Conservation (phyloP, 2,113 vertebrate species). For the Hydrochoerus hydrochaeris region DNA sequence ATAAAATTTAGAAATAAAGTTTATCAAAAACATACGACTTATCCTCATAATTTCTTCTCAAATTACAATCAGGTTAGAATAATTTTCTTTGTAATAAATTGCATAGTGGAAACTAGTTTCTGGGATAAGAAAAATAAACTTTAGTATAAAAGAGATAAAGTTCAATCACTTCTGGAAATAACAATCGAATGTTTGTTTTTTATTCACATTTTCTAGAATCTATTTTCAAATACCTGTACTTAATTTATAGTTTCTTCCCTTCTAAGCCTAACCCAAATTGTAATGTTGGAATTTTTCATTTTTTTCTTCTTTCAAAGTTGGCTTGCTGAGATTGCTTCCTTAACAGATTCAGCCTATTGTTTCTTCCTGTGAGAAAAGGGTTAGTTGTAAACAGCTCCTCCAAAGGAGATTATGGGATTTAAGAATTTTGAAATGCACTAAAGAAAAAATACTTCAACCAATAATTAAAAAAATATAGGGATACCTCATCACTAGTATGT, state of each 20-base stretch:
- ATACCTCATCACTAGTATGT: neutral
- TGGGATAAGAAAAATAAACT: constrained; percentile 25
- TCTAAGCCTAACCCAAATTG: neutral
- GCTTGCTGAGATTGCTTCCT: neutral
- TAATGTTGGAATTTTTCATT: constrained; percentile 7
- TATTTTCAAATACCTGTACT: neutral
- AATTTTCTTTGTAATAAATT: constrained; percentile 26
- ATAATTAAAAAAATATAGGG: neutral
- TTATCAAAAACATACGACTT: constrained; percentile 37
- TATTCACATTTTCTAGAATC: constrained; percentile 23
- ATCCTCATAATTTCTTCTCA: constrained; percentile 19
- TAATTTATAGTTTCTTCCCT: constrained; percentile 1
- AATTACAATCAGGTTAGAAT: constrained; percentile 12
- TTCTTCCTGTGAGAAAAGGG: neutral
- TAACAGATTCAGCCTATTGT: constrained; percentile 7
- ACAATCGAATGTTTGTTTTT: neutral
- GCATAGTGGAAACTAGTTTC: neutral
- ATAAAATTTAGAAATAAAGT: constrained; percentile 46
- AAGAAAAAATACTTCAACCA: constrained; percentile 9
- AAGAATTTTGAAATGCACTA: neutral
- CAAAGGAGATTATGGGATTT: constrained; percentile 21
- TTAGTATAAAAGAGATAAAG: neutral
- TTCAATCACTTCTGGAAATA: constrained; percentile 4
- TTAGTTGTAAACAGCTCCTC: constrained; percentile 35
- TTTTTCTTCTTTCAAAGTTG: constrained; percentile 29